Percentiles rank a stretch among this genome's conserved stretches.
Evolutionary conservation across 2,113 vertebrate genomes (phyloP).

Genomic region (Probosciger aterrimus): DNA sequence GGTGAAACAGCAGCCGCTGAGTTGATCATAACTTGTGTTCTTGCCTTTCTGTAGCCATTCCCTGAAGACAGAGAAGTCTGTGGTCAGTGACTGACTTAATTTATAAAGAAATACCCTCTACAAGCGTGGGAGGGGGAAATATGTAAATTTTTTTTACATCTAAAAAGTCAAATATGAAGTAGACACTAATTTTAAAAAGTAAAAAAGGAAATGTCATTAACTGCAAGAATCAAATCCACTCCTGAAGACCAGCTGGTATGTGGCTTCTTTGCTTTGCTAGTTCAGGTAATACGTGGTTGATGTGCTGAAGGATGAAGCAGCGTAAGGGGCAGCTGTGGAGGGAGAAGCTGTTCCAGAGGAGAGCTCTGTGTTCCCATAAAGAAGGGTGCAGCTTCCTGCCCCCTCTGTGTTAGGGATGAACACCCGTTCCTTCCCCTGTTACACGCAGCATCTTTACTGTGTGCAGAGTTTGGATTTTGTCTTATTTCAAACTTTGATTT

Average conservation of each 20-base stretch:
- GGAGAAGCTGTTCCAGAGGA: not conserved
- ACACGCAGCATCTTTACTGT: not conserved
- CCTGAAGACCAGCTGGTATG: too few relatives aligned
- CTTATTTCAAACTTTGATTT: not conserved
- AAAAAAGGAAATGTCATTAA: not conserved
- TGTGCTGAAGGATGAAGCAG: not conserved
- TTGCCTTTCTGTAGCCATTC: not conserved
- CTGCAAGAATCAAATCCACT: not conserved
- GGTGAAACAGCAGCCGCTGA: not conserved
- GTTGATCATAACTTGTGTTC: not conserved
- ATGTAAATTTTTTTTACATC: not conserved
- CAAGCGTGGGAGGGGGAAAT: not conserved
- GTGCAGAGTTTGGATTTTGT: not conserved
- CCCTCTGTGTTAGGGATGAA: too few relatives aligned
- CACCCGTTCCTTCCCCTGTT: not conserved
- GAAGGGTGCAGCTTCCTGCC: not conserved
- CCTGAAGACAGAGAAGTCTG: not conserved
- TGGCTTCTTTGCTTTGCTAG: not conserved
- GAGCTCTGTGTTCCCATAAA: not conserved
- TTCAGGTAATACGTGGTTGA: accelerated
- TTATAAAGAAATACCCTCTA: not conserved
- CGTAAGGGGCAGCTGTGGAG: too few relatives aligned
- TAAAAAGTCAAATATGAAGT: not conserved
- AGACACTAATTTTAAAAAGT: not conserved
- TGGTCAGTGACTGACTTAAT: not conserved